phyloP scores from a whole-genome alignment of 2,888 invertebrate species.

The Caenorhabditis afra region DNA sequence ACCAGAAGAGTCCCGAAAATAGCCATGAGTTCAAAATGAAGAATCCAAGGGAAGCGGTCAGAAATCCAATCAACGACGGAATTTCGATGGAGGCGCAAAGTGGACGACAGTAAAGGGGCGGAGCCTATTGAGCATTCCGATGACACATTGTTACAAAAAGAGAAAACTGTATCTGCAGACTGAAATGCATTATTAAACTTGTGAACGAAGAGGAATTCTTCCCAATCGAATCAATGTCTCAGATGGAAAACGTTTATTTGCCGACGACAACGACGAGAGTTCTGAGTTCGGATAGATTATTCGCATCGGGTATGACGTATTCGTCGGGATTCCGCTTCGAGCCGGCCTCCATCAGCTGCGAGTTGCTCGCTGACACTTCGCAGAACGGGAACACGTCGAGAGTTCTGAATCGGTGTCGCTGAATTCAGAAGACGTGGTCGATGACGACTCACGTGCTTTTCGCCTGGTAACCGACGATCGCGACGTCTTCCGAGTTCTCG shows the following conservation, averaged over 20 bases:
- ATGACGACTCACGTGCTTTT: constrained; percentile 71
- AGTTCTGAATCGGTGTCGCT: constrained; percentile 61
- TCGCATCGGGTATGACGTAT: constrained; percentile 36
- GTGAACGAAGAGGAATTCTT: constrained; percentile 1
- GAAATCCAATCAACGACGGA: neutral
- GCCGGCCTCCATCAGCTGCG: constrained; percentile 70
- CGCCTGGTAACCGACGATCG: constrained; percentile 70
- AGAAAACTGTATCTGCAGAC: no score
- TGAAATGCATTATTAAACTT: neutral
- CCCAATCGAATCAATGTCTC: no score
- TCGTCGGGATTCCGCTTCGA: constrained; percentile 53
- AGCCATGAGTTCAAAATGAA: neutral
- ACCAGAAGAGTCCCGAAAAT: constrained; percentile 19
- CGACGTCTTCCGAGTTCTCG: constrained; percentile 18
- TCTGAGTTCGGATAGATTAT: constrained; percentile 36
- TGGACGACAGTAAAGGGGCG: no score
- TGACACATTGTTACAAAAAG: no score
- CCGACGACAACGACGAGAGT: constrained; percentile 30
- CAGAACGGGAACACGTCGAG: constrained; percentile 70
- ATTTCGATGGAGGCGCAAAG: no score
- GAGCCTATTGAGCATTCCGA: no score
- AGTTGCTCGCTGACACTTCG: constrained; percentile 70
- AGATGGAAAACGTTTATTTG: neutral
- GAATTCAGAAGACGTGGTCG: neutral
- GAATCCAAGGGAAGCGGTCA: neutral